Conservation (phyloP, 2,113 vertebrate species). For the Quiscalus mexicanus region DNA sequence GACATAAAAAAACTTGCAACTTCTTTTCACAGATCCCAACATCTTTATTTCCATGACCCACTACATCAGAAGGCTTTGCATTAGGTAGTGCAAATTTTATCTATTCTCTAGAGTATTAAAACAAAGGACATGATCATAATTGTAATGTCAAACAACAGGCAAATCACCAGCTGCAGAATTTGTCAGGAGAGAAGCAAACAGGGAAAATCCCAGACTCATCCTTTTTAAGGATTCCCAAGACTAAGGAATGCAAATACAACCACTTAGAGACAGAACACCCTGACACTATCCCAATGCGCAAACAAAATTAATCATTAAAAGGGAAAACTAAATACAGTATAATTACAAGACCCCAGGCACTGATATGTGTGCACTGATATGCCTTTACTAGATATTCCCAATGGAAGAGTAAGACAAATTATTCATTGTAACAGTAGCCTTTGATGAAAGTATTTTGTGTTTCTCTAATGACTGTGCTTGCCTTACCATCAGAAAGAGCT, state of each 20-base stretch:
- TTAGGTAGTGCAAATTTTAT: neutral
- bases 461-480: neutral
- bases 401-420: slow-evolving; percentile 3
- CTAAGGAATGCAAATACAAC: neutral
- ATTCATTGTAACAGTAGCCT: neutral
- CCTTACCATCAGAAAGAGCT: neutral
- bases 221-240: neutral
- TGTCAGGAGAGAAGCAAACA: neutral
- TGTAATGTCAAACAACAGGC: neutral
- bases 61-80: neutral
- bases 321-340: neutral
- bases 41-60: neutral
- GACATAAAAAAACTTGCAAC: neutral
- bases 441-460: neutral
- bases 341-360: neutral
- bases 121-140: neutral
- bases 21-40: neutral
- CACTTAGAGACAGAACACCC: neutral
- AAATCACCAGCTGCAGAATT: neutral
- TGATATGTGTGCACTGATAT: neutral
- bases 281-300: neutral
- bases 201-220: neutral
- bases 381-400: neutral
- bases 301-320: slow-evolving; percentile 7
- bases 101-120: neutral